Evolutionary conservation across 2,113 vertebrate genomes (phyloP), one percentile per base, ranked within the genome.

Genomic region (Columba livia): DNA sequence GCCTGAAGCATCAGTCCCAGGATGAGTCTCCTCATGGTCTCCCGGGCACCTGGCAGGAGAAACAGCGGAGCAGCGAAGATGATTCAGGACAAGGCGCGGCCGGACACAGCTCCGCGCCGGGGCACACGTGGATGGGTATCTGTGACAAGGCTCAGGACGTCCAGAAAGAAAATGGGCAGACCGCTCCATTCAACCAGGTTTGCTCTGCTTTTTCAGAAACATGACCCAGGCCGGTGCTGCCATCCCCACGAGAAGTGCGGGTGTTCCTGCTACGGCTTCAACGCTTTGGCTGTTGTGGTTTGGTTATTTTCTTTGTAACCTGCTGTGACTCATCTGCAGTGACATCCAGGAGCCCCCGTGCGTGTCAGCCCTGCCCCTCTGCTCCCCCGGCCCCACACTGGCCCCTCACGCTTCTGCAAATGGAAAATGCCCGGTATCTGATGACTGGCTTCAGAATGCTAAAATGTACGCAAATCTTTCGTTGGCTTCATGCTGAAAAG

Each of bases 51-150:
- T 18, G 78, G 70, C 23, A 28, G 4, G 31, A 57, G 51, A 31
- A 51, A 29, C 28, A 56, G 50, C 1, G n/a, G 28, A 42, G 56
- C 44, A 40, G 82, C 0, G 7, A 60, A 51, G 77, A 5, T 10
- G 72, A 21, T 8, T 65, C 32, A 24, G 69, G 83, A 40, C 13
- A 9, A 32, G 57, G 61, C 42, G 24, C 40, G 29, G 57, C 23
- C 11, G 21, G 74, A 21, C 54, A 51, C 20, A 34, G 56, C 61
- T 54, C 51, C 47, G 14, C 7, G 10, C 21, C 58, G 32, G 56
- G 61, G 42, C 15, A 29, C 3, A 2, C 3, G 12, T 1, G 23
- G 20, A 2, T 2, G 11, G 38, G 9, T 6, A n/a, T 34, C 12
- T 44, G 48, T 13, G 34, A 42, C 12, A 18, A 84, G 67, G 57